A percentile compares a stretch with the other conserved stretches of the same genome.
Evolutionary conservation across 1,140 invertebrate genomes (phyloP).

Genomic region (Sipha flava): DNA sequence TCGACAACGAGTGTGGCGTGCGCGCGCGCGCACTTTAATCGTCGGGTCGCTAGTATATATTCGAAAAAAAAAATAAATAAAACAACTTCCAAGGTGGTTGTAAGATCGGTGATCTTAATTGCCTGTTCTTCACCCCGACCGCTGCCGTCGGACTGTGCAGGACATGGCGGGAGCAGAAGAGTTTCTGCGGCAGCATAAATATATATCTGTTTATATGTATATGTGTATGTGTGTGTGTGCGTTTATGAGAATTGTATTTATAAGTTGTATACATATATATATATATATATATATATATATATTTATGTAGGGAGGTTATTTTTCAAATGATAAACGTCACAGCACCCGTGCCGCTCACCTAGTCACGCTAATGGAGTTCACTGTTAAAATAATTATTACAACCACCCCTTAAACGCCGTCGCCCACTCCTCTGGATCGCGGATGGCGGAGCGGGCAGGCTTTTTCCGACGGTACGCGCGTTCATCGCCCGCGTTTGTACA

Average conservation of each 20-base stretch:
- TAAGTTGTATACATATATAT: not conserved
- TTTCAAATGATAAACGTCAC: slow-evolving; percentile 27
- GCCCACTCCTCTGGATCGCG: not conserved
- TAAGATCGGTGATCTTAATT: slow-evolving; percentile 29
- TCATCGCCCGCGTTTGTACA: not conserved
- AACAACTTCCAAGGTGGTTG: slow-evolving; percentile 13
- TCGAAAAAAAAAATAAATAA: not conserved
- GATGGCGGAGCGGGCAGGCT: not conserved
- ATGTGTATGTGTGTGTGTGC: not conserved
- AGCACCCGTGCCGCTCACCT: not conserved
- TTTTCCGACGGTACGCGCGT: not conserved
- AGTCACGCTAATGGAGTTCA: slow-evolving; percentile 28
- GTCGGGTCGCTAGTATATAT: not conserved
- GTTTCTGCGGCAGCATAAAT: too few relatives aligned
- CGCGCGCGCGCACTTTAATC: not conserved
- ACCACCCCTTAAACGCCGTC: not conserved
- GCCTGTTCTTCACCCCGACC: not conserved
- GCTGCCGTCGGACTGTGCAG: not conserved
- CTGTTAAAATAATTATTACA: slow-evolving; percentile 32
- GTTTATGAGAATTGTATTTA: too few relatives aligned
- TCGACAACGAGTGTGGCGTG: slow-evolving; percentile 4
- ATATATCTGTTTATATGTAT: too few relatives aligned
- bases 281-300: not conserved
- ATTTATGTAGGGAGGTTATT: not conserved
- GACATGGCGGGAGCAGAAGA: not conserved